Evolutionary conservation across 1,140 invertebrate species (phyloP), one percentile per base, ranked within the genome.

Genomic region (Neodiprion pinetum): DNA sequence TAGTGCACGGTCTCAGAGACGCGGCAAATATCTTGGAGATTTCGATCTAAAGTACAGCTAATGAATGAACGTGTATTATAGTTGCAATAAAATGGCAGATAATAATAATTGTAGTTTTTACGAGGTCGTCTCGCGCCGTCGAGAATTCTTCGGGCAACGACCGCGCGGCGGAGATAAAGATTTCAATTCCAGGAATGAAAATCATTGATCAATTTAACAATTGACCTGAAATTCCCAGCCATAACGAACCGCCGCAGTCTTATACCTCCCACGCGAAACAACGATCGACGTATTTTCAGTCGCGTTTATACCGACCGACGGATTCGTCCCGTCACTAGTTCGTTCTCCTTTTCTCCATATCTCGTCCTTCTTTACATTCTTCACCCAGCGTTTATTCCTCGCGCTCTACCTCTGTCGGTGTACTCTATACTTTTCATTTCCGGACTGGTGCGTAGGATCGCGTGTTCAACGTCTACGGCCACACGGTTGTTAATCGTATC

Each of bases 141-240:
- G 78, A 21, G 48, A 14, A 50, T 61, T 17, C 53, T 12, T 17
- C 74, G 73, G 66, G 70, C 69, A 17, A 75, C 69, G 73, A 72
- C 49, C 70, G 21, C 53, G 49, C 65, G 76, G 77, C 67, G 73
- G 74, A 80, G 83, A 87, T 83, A 80, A 83, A 83, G 81, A 84
- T 85, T 87, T 86, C 83, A 86, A 85, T 86, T 85, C 84, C 75
- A 78, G 83, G 84, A 87, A 86, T 85, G 83, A 85, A 83, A 87
- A 87, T 87, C 85, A 83, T 75, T 80, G 84, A 85, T 87, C 84
- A 85, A 85, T 85, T 86, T 86, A 85, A 73, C 83, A 87, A 86
- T 87, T 87, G 85, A 84, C 84, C 84, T 85, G 80, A 83, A 85
- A 86, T 87, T 85, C 82, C 84, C 28, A 40, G 75, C 70, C 72